phyloP scores from a whole-genome alignment of 2,113 vertebrate species.

The Actenoides lindsayi region DNA sequence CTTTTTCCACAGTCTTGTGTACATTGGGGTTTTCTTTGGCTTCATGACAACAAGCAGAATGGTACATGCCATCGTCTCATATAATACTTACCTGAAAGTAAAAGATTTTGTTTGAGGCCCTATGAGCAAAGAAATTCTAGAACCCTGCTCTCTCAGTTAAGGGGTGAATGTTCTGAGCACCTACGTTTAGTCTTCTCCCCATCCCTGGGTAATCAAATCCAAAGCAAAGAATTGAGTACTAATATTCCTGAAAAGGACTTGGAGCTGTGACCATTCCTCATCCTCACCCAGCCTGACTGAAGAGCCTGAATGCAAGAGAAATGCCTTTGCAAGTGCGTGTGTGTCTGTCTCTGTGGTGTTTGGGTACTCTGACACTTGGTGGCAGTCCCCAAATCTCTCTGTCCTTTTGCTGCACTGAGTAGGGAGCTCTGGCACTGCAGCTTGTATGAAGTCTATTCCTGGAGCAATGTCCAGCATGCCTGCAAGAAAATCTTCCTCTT shows the following conservation, averaged over 20 bases:
- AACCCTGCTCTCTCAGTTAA: neutral
- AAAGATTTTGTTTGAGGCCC: neutral
- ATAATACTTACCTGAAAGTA: neutral
- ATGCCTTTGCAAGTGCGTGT: too few species aligned
- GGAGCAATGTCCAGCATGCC: neutral
- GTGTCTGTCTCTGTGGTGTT: too few species aligned
- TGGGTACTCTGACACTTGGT: fast-evolving
- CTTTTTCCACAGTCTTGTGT: neutral
- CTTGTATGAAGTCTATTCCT: neutral
- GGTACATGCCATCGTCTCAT: neutral
- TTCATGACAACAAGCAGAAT: neutral
- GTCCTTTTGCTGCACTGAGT: neutral
- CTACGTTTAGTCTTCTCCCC: neutral
- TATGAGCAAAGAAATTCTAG: neutral
- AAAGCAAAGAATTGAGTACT: neutral
- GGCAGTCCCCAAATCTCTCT: fast-evolving
- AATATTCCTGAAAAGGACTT: neutral
- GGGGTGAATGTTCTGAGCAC: neutral
- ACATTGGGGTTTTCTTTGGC: neutral
- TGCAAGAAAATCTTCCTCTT: neutral
- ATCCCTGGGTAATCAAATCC: neutral
- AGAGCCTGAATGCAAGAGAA: neutral
- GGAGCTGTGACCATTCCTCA: neutral
- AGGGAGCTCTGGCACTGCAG: neutral
- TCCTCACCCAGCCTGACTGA: neutral